Conservation (phyloP, 2,888 invertebrate genomes). For the Ophraella communa region DNA sequence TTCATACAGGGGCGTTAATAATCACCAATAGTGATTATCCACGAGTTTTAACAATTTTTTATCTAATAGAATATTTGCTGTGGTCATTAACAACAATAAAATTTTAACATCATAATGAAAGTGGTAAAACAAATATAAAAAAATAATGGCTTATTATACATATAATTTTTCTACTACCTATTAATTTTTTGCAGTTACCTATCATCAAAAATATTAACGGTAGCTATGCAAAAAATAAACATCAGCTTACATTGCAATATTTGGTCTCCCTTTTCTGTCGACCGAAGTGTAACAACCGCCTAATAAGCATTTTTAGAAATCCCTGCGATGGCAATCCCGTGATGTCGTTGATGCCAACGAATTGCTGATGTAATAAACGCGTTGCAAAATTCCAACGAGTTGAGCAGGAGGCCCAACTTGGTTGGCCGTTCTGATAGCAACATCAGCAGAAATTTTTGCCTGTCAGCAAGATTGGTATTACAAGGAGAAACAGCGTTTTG, state of each 20-base stretch:
- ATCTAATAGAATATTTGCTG: too few relatives aligned
- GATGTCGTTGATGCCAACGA: not conserved
- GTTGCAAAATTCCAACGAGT: constrained; percentile 1
- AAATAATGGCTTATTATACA: too few relatives aligned
- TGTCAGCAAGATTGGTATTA: not conserved
- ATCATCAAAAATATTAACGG: not conserved
- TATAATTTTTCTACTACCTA: too few relatives aligned
- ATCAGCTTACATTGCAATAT: not conserved
- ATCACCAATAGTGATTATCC: too few relatives aligned
- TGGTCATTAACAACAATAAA: too few relatives aligned
- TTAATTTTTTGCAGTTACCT: not conserved
- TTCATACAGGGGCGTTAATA: too few relatives aligned
- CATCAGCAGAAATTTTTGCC: not conserved
- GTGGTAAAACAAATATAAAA: too few relatives aligned
- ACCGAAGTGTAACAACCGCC: constrained; percentile 5
- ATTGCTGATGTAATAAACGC: constrained; percentile 3
- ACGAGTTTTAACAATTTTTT: too few relatives aligned
- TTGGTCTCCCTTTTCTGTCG: not conserved
- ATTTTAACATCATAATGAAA: too few relatives aligned
- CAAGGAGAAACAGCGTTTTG: not conserved
- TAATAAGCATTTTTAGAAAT: constrained; percentile 15
- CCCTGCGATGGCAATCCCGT: constrained; percentile 7
- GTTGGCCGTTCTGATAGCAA: not conserved
- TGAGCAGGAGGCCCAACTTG: not conserved
- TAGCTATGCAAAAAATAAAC: constrained; percentile 7